A percentile compares a stretch with the other conserved stretches of the same genome.
Conservation (phyloP, 2,797 vertebrate genomes). For the Threskiornis aethiopicus region DNA sequence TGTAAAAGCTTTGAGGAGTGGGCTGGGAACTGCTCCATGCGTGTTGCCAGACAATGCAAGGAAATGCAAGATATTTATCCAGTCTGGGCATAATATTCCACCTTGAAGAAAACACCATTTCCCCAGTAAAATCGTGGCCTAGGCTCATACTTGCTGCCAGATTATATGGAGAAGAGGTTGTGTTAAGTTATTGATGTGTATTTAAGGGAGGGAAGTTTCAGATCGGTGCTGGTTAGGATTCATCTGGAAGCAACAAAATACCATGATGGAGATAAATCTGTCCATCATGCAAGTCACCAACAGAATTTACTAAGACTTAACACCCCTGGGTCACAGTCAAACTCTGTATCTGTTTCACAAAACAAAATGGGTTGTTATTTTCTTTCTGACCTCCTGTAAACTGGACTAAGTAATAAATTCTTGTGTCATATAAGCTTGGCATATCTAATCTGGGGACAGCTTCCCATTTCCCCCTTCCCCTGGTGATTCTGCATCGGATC, state of each 20-base stretch:
- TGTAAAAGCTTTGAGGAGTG: not conserved
- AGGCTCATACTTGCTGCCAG: not conserved
- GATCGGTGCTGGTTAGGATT: not conserved
- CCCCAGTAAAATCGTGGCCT: not conserved
- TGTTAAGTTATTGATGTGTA: not conserved
- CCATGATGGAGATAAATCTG: not conserved
- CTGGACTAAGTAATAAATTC: not conserved
- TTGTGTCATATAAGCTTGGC: not conserved
- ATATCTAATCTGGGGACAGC: not conserved
- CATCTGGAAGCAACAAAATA: conserved; percentile 10
- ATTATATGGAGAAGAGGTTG: not conserved
- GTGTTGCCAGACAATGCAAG: not conserved
- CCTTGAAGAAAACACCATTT: conserved; percentile 5
- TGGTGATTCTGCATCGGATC: not conserved
- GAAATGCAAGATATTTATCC: not conserved
- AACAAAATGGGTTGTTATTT: not conserved
- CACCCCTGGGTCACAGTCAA: not conserved
- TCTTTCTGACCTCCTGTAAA: not conserved
- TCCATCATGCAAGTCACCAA: not conserved
- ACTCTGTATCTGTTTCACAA: not conserved
- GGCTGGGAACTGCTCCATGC: not conserved
- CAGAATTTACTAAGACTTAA: not conserved
- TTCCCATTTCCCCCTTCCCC: not conserved
- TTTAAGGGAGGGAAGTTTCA: not conserved
- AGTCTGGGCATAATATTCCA: not conserved